These are phyloP conservation scores for Gadopsis bispinosus DNA, from an alignment of 2,797 vertebrate species.

Conservation along the genomic window DNA sequence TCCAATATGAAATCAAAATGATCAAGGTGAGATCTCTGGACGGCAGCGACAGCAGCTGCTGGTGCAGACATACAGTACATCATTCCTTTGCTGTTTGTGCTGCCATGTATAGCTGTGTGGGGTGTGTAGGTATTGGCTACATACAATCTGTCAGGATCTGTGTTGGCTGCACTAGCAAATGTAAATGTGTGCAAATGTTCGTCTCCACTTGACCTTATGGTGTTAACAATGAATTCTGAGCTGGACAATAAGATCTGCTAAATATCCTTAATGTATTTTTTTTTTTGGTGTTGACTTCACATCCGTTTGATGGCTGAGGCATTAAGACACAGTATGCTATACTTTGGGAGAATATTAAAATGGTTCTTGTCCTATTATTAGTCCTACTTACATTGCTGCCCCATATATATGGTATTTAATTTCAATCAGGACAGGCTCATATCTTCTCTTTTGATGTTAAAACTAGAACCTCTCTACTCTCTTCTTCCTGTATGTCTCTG, in stretches of 20 bases:
- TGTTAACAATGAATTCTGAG: background rate
- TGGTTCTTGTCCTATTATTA: background rate
- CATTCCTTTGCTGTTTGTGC: background rate
- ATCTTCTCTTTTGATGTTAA: background rate
- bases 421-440: background rate
- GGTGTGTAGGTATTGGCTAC: background rate
- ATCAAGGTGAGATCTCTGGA: slow-evolving; percentile 89
- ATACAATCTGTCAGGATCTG: background rate
- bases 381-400: background rate
- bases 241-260: background rate
- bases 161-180: background rate
- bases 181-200: background rate
- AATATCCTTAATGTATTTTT: background rate
- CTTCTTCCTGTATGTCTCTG: slow-evolving; percentile 17
- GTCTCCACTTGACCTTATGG: background rate
- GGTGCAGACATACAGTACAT: background rate
- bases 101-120: background rate
- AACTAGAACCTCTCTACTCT: background rate
- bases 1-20: slow-evolving; percentile 96
- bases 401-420: background rate
- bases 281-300: background rate
- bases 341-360: too few species aligned
- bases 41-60: slow-evolving; percentile 18
- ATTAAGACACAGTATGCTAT: background rate
- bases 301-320: background rate